Conservation (phyloP, 2,888 invertebrate species). For the Protophormia terraenovae region DNA sequence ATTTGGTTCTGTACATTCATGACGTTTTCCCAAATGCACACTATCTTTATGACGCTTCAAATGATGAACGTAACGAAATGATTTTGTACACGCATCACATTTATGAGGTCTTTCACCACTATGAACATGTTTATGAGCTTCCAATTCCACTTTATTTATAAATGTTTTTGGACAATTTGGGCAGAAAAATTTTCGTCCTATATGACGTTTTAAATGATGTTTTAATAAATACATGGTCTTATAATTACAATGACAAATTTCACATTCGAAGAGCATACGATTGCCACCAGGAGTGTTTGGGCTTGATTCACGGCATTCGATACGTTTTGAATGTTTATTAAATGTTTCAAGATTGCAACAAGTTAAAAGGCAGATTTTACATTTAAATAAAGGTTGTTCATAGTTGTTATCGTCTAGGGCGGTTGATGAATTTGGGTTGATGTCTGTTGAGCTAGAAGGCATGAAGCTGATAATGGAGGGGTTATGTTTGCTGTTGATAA, state of each 20-base stretch:
- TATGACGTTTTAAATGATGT: conserved; percentile 75
- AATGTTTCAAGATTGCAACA: conserved; percentile 40
- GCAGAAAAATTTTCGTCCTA: conserved; percentile 68
- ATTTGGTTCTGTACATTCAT: conserved; percentile 67
- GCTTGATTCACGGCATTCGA: conserved; percentile 22
- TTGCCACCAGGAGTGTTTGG: neutral
- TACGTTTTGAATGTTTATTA: conserved; percentile 39
- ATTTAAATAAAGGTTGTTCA: conserved; percentile 42
- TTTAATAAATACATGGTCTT: conserved; percentile 73
- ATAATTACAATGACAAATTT: conserved; percentile 73
- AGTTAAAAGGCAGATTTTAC: conserved; percentile 40
- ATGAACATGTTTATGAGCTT: conserved; percentile 68
- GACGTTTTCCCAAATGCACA: conserved; percentile 69
- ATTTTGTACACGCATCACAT: conserved; percentile 73
- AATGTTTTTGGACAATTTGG: conserved; percentile 71
- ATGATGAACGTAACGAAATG: conserved; percentile 75
- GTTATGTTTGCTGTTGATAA: neutral
- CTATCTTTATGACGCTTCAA: conserved; percentile 74
- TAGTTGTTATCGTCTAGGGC: conserved; percentile 1
- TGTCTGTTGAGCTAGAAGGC: neutral
- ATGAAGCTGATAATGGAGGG: neutral
- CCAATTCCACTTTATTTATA: conserved; percentile 67
- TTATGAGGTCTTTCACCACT: conserved; percentile 67
- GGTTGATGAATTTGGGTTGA: neutral
- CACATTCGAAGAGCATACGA: conserved; percentile 71